phyloP scores from a whole-genome alignment of 2,888 invertebrate species.

The Tenodera sinensis region DNA sequence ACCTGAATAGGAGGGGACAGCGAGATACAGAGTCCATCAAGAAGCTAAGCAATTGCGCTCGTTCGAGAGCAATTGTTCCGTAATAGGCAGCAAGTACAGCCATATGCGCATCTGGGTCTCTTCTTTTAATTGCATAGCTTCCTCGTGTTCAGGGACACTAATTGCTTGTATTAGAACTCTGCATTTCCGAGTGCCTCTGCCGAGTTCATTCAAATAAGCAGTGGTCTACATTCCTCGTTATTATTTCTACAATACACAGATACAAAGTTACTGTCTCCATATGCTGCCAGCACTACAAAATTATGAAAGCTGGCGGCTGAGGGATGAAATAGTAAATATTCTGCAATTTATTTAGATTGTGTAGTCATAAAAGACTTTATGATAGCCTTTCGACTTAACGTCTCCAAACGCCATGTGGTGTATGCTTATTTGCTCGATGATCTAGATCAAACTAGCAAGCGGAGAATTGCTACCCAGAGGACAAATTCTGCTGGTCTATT shows the following conservation, averaged over 20 bases:
- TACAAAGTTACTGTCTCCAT: too few species aligned
- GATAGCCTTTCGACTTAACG: too few species aligned
- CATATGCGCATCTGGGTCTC: not conserved
- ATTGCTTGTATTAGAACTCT: not conserved
- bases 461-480: too few species aligned
- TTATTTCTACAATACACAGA: not conserved
- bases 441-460: too few species aligned
- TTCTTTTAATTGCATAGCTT: not conserved
- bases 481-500: too few species aligned
- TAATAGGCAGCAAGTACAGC: not conserved
- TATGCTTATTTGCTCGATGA: too few species aligned
- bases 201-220: not conserved
- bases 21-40: not conserved
- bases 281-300: too few species aligned
- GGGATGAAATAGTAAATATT: too few species aligned
- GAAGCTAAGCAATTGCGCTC: not conserved
- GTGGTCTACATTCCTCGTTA: not conserved
- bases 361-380: too few species aligned
- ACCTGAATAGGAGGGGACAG: not conserved
- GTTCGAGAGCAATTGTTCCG: not conserved
- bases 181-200: not conserved
- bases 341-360: too few species aligned
- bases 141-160: not conserved
- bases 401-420: too few species aligned
- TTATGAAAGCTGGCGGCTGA: too few species aligned